Evolutionary conservation across 2,797 vertebrate species (phyloP), one percentile per base, ranked within the genome.

Genomic region (Protosalanx chinensis): DNA sequence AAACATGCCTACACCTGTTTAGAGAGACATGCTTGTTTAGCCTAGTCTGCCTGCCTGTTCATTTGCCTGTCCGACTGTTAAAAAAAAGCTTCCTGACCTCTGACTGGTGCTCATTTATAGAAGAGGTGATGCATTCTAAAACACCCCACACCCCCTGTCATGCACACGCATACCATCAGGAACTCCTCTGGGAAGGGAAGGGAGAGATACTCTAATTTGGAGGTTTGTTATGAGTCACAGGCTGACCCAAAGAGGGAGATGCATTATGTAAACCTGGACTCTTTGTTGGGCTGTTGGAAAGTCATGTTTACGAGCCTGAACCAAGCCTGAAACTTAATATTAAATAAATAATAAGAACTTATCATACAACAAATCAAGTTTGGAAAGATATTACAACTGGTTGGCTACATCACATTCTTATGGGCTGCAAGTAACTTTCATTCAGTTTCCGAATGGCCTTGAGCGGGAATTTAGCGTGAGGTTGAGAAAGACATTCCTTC

Each of bases 291-390:
- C 37, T 37, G 35, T 35, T 4, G 33, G 6, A 35, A 35, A 4
- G 6, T 35, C 35, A 35, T 41, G 12, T 41, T 41, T 41, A 41
- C 37, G 1, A 37, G 6, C 8, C 37, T 41, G 37, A 41, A 41
- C 37, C 37, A 8, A 7, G 12, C 37, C 8, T 10, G 37, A 7
- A 41, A 7, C 8, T 41, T 41, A 27, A 27, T 27, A 27, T 27
- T 27, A 27, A 27, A 62, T 30, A 33, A 65, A 70, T 20, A 75
- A 62, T 0, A 71, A 76, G 77, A 78, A 5, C 41, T 5, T 5
- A 5, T 53, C 7, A 18, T 53, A 37, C 7, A 18, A 0, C 18
- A 75, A 77, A 85, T 82, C 82, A 85, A 82, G 80, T 83, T 41
- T 84, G 4, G 15, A 53, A n/a, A 12, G 4, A 4, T 53, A 3